Evolutionary conservation across 2,888 invertebrate genomes (phyloP).

Genomic region (Bellardia pandia): DNA sequence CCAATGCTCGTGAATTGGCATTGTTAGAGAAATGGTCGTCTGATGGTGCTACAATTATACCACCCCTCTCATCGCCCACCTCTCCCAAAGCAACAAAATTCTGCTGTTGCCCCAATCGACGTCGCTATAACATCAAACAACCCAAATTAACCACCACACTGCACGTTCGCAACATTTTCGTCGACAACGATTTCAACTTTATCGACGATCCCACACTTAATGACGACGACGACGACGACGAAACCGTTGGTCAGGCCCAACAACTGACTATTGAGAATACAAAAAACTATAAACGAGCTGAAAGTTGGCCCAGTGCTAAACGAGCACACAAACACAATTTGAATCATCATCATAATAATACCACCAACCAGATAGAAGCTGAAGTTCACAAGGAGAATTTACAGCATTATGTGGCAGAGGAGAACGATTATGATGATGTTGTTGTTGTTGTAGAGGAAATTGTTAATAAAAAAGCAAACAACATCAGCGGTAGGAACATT

Average conservation of each 20-base stretch:
- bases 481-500: constrained; percentile 77
- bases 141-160: constrained; percentile 77
- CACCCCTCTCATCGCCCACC: constrained; percentile 79
- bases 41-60: constrained; percentile 80
- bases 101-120: constrained; percentile 81
- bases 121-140: constrained; percentile 81
- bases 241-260: constrained; percentile 56
- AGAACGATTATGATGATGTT: constrained; percentile 62
- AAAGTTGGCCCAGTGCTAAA: constrained; percentile 71
- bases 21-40: constrained; percentile 82
- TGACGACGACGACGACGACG: constrained; percentile 68
- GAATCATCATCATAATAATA: constrained; percentile 16
- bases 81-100: constrained; percentile 81
- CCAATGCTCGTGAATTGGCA: constrained; percentile 83
- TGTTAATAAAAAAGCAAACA: constrained; percentile 65
- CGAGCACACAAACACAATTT: constrained; percentile 53
- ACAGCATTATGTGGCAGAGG: constrained; percentile 41
- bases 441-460: constrained; percentile 46
- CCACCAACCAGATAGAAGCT: constrained; percentile 36
- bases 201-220: constrained; percentile 81
- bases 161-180: constrained; percentile 80
- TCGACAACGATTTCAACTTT: constrained; percentile 81
- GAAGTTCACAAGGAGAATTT: constrained; percentile 64
- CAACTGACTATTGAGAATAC: constrained; percentile 49
- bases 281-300: constrained; percentile 68